Evolutionary conservation across 2,797 vertebrate genomes (phyloP).

Genomic region (Odontamblyopus rebecca): DNA sequence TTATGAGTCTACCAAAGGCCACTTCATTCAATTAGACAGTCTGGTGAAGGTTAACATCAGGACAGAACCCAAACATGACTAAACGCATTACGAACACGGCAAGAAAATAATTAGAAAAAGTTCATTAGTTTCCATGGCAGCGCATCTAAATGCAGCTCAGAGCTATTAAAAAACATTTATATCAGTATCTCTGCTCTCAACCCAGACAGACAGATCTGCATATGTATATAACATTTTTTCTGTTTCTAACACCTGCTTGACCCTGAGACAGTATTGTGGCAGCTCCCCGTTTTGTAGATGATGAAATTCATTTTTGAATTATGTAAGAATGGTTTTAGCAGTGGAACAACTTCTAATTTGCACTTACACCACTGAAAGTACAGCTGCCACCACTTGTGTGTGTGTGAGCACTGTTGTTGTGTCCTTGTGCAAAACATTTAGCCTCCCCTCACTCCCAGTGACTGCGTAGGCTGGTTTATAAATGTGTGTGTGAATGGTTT

Average conservation of each 20-base stretch:
- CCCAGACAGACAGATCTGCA: background rate
- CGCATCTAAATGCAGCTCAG: background rate
- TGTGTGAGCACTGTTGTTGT: too few relatives aligned
- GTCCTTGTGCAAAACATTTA: too few relatives aligned
- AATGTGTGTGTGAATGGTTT: too few relatives aligned
- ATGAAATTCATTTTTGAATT: background rate
- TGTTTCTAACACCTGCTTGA: background rate
- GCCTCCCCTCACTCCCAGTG: too few relatives aligned
- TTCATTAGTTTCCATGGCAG: slow-evolving; percentile 8
- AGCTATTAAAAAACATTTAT: background rate
- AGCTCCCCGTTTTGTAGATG: background rate
- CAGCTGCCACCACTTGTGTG: too few relatives aligned
- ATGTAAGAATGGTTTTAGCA: background rate
- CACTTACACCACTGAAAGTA: too few relatives aligned
- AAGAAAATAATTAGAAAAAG: background rate
- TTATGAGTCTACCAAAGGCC: slow-evolving; percentile 23
- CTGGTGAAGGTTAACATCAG: slow-evolving; percentile 27
- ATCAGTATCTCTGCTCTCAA: background rate
- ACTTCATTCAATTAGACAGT: slow-evolving; percentile 43
- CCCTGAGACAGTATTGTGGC: background rate
- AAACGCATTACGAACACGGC: background rate
- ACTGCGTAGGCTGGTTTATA: too few relatives aligned
- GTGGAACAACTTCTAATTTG: background rate
- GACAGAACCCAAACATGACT: background rate
- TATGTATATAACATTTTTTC: background rate